Conservation (phyloP, 2,797 vertebrate species). For the Rhinogobio ventralis region DNA sequence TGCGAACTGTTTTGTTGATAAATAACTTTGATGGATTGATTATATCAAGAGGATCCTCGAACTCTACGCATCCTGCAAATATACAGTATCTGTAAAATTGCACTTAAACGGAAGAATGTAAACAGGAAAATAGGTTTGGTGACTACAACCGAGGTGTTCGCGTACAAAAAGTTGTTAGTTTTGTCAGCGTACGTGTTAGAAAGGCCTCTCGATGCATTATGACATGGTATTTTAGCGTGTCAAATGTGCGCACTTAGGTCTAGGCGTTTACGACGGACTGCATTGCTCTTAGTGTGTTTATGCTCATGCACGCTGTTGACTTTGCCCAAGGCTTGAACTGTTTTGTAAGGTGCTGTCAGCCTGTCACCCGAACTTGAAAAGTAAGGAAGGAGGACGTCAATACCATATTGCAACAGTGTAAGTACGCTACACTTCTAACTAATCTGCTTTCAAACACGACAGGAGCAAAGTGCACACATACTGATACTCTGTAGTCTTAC, state of each 20-base stretch:
- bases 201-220: conserved; percentile 32
- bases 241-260: conserved; percentile 40
- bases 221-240: conserved; percentile 35
- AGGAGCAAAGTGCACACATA: not conserved
- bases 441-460: not conserved
- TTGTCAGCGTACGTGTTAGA: not conserved
- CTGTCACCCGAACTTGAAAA: conserved; percentile 61
- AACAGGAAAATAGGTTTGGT: not conserved
- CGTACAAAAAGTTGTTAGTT: conserved; percentile 8
- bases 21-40: conserved; percentile 52
- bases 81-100: conserved; percentile 27
- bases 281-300: conserved; percentile 8
- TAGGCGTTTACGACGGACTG: conserved; percentile 43
- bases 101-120: conserved; percentile 1
- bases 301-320: conserved; percentile 75
- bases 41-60: conserved; percentile 34
- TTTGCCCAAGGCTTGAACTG: conserved; percentile 74
- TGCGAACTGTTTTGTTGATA: conserved; percentile 50
- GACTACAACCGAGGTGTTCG: not conserved
- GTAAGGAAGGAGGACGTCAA: conserved; percentile 38
- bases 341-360: conserved; percentile 68
- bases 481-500: not conserved
- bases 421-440: conserved; percentile 37
- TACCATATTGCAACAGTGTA: conserved; percentile 23
- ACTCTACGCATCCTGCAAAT: conserved; percentile 37